A percentile compares a stretch with the other conserved stretches of the same genome.
Evolutionary conservation across 2,888 invertebrate species (phyloP).

Genomic region (Carterocephalus palaemon): DNA sequence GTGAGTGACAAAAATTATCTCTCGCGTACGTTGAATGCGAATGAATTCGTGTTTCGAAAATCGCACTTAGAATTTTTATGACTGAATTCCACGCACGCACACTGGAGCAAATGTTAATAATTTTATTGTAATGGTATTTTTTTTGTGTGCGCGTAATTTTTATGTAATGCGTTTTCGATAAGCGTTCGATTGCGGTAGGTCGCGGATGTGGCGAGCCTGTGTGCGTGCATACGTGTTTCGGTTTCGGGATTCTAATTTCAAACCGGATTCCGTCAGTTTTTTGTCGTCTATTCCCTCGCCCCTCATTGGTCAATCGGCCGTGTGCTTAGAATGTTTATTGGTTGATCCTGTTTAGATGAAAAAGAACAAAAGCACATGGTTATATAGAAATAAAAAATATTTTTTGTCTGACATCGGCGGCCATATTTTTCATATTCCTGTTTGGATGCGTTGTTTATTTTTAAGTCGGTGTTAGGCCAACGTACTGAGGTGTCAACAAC

Average conservation of each 20-base stretch:
- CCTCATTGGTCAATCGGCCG: constrained; percentile 33
- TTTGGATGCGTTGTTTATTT: constrained; percentile 19
- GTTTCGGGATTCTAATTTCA: constrained; percentile 63
- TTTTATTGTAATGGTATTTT: constrained; percentile 39
- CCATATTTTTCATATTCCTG: constrained; percentile 24
- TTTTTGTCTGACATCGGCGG: constrained; percentile 13
- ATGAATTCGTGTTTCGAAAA: constrained; percentile 51
- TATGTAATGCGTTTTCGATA: constrained; percentile 47
- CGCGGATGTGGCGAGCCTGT: constrained; percentile 44
- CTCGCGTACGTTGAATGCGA: constrained; percentile 57
- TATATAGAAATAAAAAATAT: constrained; percentile 12
- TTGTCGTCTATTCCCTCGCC: constrained; percentile 36
- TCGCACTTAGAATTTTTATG: constrained; percentile 58
- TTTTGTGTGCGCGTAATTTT: constrained; percentile 37
- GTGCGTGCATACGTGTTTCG: constrained; percentile 46
- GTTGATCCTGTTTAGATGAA: constrained; percentile 22
- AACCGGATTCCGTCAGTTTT: constrained; percentile 48
- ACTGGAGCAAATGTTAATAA: constrained; percentile 27
- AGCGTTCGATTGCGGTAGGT: constrained; percentile 58
- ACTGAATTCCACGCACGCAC: constrained; percentile 42
- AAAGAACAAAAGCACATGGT: constrained; percentile 11
- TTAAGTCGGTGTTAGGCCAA: constrained; percentile 17
- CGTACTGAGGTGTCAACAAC: constrained; percentile 15
- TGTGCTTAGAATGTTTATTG: constrained; percentile 23
- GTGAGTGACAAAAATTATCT: constrained; percentile 69